Evolutionary conservation across 2,888 invertebrate genomes (phyloP).

Genomic region (Scaptomyza flava): DNA sequence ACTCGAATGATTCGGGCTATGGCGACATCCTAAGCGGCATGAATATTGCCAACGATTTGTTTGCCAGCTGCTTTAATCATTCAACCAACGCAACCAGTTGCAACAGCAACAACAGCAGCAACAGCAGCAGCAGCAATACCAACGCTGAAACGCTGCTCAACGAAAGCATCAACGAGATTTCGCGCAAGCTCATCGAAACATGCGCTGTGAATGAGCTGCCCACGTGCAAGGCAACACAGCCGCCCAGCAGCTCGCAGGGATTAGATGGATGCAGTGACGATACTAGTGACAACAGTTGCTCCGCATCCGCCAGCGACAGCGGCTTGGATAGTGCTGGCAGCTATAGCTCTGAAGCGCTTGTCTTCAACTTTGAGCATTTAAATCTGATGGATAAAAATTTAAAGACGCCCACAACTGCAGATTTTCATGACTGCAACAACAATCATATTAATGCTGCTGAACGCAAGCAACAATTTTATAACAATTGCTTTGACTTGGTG

Average conservation of each 20-base stretch:
- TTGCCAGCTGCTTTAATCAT: constrained; percentile 68
- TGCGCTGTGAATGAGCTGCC: constrained; percentile 77
- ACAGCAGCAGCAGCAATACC: constrained; percentile 4
- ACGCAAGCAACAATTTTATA: constrained; percentile 71
- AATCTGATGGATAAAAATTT: constrained; percentile 72
- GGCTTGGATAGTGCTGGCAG: constrained; percentile 81
- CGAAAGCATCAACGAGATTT: constrained; percentile 84
- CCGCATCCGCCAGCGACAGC: constrained; percentile 73
- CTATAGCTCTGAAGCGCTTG: constrained; percentile 79
- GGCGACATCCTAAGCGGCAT: constrained; percentile 83
- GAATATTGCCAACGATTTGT: constrained; percentile 82
- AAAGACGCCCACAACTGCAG: constrained; percentile 72
- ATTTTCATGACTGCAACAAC: constrained; percentile 77
- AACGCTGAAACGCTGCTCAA: constrained; percentile 80
- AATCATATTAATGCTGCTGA: constrained; percentile 33
- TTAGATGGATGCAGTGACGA: constrained; percentile 17
- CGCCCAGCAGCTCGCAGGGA: constrained; percentile 16
- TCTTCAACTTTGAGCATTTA: constrained; percentile 83
- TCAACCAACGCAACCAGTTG: constrained; percentile 8
- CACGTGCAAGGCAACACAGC: constrained; percentile 9
- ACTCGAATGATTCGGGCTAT: constrained; percentile 81
- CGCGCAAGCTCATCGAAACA: constrained; percentile 84
- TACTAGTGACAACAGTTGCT: constrained; percentile 53
- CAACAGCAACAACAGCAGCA: constrained; percentile 9
- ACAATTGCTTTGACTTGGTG: constrained; percentile 85